Evolutionary conservation across 2,113 vertebrate species (phyloP).

Genomic region (Macrotis lagotis): DNA sequence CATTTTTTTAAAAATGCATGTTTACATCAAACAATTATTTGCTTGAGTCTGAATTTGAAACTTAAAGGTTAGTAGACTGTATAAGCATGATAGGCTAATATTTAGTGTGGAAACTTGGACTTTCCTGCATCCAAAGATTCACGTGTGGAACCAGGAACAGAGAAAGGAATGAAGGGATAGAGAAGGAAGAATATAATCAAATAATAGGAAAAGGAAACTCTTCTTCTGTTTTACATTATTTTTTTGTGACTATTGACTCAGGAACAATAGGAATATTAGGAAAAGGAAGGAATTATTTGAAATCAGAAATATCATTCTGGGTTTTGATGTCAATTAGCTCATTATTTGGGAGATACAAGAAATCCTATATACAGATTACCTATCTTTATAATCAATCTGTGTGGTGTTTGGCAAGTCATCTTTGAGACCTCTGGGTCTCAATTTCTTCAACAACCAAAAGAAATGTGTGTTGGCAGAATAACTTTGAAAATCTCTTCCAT

Average conservation of each 20-base stretch:
- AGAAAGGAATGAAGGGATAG: background rate
- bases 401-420: background rate
- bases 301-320: background rate
- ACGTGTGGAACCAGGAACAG: background rate
- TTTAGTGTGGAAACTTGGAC: background rate
- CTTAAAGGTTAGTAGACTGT: background rate
- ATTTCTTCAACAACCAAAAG: background rate
- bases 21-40: background rate
- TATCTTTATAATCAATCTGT: background rate
- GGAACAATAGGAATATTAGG: background rate
- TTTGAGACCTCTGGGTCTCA: background rate
- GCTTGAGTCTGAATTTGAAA: background rate
- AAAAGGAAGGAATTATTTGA: background rate
- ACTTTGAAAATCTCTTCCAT: background rate
- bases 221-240: background rate
- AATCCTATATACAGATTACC: background rate
- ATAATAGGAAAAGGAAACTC: background rate
- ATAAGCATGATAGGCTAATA: background rate
- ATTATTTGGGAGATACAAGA: background rate
- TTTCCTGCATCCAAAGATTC: background rate
- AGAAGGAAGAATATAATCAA: background rate
- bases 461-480: background rate
- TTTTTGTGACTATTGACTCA: background rate
- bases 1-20: background rate
- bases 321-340: background rate